Base-by-base conservation (phyloP, 2,113 vertebrate species). In the Saguinus imperator region DNA sequence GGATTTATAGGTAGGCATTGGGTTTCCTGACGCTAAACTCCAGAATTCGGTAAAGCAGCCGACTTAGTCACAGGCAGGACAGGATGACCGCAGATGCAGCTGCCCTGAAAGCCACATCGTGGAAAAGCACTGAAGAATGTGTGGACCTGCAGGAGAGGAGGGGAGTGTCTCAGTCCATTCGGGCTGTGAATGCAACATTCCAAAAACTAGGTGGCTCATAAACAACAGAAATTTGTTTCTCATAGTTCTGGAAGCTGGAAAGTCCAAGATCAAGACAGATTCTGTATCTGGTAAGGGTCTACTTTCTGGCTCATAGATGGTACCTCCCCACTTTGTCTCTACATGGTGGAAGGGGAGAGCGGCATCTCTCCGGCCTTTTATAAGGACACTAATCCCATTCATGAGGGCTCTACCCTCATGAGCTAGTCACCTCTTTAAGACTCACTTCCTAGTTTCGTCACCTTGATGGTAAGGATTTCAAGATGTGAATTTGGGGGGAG, bases 141-240 rank as follows among this genome's bases (percentile, higher is more conserved):
- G 16, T 1, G 1, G 0, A 25, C 16, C 73, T 52, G 4, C 16
- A 14, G 72, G 58, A 70, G 37, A 89, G 37, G 55, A 0, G 0
- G 12, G 23, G 16, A 61, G 37, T 32, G 10, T 27, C 83, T 64
- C 9, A 9, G 82, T 14, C 32, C 25, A 0, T 27, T 11, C 0
- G 0, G 66, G 64, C 8, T 27, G 37, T 27, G 16, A 29, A 3
- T 14, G 76, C 5, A 55, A 55, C 55, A 20, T 40, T 35, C 35
- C 55, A 64, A 20, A 13, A 64, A 18, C 57, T 3, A 7, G 14
- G 12, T 32, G 29, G 35, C 16, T 68, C 29, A 61, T 25, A 32
- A 64, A 66, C 45, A 61, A 37, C 6, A 45, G 43, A 61, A 72
- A 75, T 23, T 23, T 27, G 29, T 70, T 73, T 87, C 75, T 96